These are phyloP conservation scores for Chalcosyrphus nemorum DNA, from an alignment of 2,888 invertebrate genomes.

Conservation along the genomic window DNA sequence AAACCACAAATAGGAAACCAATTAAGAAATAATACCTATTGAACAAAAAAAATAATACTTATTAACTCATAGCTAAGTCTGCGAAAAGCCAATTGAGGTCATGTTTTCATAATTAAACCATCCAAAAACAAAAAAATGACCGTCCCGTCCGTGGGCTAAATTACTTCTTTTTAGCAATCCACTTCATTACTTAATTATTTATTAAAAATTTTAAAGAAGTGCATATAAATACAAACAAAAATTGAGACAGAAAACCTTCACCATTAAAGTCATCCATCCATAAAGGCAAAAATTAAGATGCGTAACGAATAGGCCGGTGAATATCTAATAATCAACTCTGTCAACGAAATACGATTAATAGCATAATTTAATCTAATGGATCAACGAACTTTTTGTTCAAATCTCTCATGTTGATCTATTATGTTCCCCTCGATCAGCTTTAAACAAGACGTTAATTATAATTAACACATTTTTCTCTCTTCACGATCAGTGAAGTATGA, in stretches of 20 bases:
- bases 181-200: slow-evolving; percentile 6
- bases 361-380: slow-evolving; percentile 4
- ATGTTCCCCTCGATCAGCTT: slow-evolving; percentile 21
- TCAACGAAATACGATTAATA: neutral
- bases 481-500: neutral
- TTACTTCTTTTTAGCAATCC: slow-evolving; percentile 3
- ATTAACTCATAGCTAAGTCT: neutral
- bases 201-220: neutral
- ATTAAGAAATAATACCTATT: neutral
- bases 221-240: neutral
- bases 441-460: slow-evolving; percentile 43
- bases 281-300: neutral
- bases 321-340: neutral
- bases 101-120: neutral
- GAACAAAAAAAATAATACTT: neutral
- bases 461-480: slow-evolving; percentile 21
- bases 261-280: neutral
- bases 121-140: neutral
- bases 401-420: slow-evolving; percentile 1
- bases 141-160: slow-evolving; percentile 10
- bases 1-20: neutral
- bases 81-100: neutral
- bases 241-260: neutral
- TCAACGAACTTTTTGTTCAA: slow-evolving; percentile 34
- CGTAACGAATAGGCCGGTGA: neutral